Conservation (phyloP, 2,797 vertebrate genomes). For the Chelidonichthys spinosus region DNA sequence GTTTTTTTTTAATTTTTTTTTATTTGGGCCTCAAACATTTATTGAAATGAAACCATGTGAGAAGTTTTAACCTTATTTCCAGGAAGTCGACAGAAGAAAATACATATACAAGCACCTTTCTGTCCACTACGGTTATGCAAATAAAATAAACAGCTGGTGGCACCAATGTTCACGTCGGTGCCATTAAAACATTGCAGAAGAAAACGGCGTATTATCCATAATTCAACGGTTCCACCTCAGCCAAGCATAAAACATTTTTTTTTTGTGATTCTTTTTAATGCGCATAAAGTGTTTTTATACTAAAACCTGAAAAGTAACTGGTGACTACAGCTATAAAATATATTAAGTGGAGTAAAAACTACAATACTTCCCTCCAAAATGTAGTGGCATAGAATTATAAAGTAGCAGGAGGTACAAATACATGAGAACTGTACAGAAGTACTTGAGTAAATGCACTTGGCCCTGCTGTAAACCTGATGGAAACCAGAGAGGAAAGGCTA, state of each 20-base stretch:
- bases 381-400: neutral
- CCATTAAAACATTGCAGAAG: constrained; percentile 8
- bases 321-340: neutral
- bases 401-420: neutral
- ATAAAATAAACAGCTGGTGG: constrained; percentile 17
- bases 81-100: neutral
- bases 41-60: constrained; percentile 2
- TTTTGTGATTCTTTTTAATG: neutral
- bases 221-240: neutral
- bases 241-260: neutral
- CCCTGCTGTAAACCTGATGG: constrained; percentile 58
- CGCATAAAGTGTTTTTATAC: neutral
- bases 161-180: neutral
- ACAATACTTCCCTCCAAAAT: neutral
- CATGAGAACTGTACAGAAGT: neutral
- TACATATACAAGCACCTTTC: neutral
- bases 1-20: neutral
- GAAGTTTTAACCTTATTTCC: constrained; percentile 6
- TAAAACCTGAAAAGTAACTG: neutral
- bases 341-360: neutral
- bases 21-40: neutral
- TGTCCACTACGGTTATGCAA: neutral
- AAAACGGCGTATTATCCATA: neutral
- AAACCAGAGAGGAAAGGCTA: constrained; percentile 68
- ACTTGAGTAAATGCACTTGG: constrained; percentile 29